Evolutionary conservation across 2,888 invertebrate genomes (phyloP), one percentile per base, ranked within the genome.

Genomic region (Sipha maydis): DNA sequence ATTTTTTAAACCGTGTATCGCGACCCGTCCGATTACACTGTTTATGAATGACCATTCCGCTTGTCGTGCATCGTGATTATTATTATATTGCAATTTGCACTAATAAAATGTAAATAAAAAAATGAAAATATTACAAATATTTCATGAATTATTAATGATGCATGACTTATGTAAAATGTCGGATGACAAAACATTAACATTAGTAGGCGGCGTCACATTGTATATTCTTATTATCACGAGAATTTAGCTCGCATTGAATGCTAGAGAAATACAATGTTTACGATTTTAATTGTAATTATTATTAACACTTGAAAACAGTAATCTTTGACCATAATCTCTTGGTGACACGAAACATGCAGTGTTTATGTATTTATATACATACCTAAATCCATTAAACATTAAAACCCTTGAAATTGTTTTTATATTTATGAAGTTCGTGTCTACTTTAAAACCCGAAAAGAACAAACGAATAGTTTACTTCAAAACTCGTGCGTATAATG

Each of bases 401-500:
- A 69, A 82, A 25, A n/a, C 9, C 19, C 41, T 0, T 9, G 41
- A 69, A 69, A 82, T 82, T 69, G 69, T 82, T 82, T 82, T 82
- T 69, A 41, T 82, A 69, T 82, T 82, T 82, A 82, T 82, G 69
- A 41, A 41, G 82, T 69, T 80, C 41, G 41, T 41, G 69, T 38
- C 28, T 21, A 41, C 38, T 19, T 41, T 21, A 28, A 67, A 41
- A 17, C n/a, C n/a, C 17, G 25, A 19, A 79, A 79, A 79, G 31
- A 38, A 67, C 61, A 80, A 79, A 34, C 56, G 38, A 14, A 80
- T 38, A 67, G 80, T 67, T 38, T 38, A 19, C 48, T 48, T 48
- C 48, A 25, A 61, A 61, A 21, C 61, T 41, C 41, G 41, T 41
- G 41, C 4, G 34, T 34, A 34, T 3, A 34, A 34, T 34, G 34